Conservation (phyloP, 2,888 invertebrate species). For the Phytoseiulus persimilis region DNA sequence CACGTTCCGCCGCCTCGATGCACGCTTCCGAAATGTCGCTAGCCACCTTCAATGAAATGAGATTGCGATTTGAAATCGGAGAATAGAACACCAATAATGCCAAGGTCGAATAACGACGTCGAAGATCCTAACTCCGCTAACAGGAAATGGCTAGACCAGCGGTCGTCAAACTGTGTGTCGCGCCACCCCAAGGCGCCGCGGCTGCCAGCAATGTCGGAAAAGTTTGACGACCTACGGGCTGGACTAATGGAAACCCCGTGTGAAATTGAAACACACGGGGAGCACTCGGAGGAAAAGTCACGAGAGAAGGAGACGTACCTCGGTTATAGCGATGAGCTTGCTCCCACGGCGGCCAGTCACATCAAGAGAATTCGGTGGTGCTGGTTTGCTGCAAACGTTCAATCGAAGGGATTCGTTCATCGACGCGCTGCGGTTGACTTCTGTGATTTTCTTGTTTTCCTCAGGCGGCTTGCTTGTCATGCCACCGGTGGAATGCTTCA, state of each 20-base stretch:
- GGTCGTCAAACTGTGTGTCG: too few relatives aligned
- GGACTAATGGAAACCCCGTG: too few relatives aligned
- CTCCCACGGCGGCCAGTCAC: background rate
- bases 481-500: background rate
- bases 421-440: background rate
- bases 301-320: background rate
- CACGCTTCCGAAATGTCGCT: conserved; percentile 20
- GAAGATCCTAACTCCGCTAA: too few relatives aligned
- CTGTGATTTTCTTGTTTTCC: background rate
- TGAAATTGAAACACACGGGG: too few relatives aligned
- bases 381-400: background rate
- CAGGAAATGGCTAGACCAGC: too few relatives aligned
- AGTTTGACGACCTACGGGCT: too few relatives aligned
- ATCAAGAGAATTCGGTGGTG: background rate
- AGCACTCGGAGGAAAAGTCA: background rate
- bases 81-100: too few relatives aligned
- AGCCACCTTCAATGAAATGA: background rate
- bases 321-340: background rate
- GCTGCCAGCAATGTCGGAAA: too few relatives aligned
- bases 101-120: too few relatives aligned
- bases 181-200: too few relatives aligned
- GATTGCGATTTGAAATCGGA: too few relatives aligned
- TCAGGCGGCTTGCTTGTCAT: background rate
- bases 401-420: background rate
- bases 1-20: conserved; percentile 12